Base-by-base conservation (phyloP, 2,888 invertebrate species). In the Oxyteleia sp. region DNA sequence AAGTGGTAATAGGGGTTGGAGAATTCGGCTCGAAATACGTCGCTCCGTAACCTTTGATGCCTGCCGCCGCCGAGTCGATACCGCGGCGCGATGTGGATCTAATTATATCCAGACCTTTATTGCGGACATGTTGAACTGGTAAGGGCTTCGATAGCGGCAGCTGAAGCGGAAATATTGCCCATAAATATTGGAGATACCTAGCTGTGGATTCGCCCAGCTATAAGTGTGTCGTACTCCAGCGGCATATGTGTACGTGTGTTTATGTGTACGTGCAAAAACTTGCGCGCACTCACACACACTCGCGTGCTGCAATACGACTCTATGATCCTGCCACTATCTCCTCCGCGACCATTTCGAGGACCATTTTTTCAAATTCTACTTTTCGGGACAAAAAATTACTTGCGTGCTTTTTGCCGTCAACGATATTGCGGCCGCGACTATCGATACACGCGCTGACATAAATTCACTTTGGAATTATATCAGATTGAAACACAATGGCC, bases 151-250 rank as follows among this genome's bases (percentile, higher is more conserved):
- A 93, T 93, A 93, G 93, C 91, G 88, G 90, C 92, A 91, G 91
- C 91, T 91, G 93, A 91, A 92, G 91, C 92, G 93, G 93, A 93
- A 93, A 93, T 93, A 93, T 93, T 92, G 93, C 90, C 92, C 93
- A 93, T 93, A 93, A 93, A 93, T 93, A 93, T 93, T 89, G 91
- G 90, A 92, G 92, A 92, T 92, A 92, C 87, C 89, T 87, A 55
- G 69, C 76, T 61, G 87, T 76, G 86, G 88, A 85, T 85, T 59
- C 71, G 71, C 47, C 26, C 41, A 47, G 11, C 35, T 35, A 29
- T 79, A 57, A 74, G 72, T 68, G 72, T 57, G 75, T 76, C 75
- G 66, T 45, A 49, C 53, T 64, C 74, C 53, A 53, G 13, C 41
- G 15, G n/a, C n/a, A 13, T n/a, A 18, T 53, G 47, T 35, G 51